Base-by-base conservation (phyloP, 2,797 vertebrate genomes). In the Macrochelys suwanniensis region DNA sequence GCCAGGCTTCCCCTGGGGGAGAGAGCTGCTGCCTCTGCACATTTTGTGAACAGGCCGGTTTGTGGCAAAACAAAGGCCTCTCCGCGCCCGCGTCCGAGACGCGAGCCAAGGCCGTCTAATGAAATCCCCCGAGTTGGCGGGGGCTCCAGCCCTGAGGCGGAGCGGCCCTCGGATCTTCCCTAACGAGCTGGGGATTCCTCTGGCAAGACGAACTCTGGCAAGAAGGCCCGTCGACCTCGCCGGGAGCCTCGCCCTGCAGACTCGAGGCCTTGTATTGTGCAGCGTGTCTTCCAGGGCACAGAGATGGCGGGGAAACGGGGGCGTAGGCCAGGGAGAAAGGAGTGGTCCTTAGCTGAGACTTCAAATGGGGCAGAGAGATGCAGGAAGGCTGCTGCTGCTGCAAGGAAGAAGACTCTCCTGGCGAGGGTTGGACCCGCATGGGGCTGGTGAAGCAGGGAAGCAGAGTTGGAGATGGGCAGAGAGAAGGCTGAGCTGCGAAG, bases 21-120 rank as follows among this genome's bases (percentile, higher is more conserved):
- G 26, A 79, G 6, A 56, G 25, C 47, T 17, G 42, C 82, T 82
- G 80, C 45, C 16, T 50, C 45, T 25, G 68, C 53, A 7, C 45
- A 9, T 11, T 56, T 59, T 37, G 7, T 57, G 4, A 12, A 10
- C 16, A 19, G 37, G 0, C 1, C 3, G 2, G 5, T n/a, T 2
- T 37, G 61, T 57, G n/a, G 83, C 26, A 26, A 33, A 31, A 59
- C 3, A 0, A 54, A 59, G 10, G 25, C 61, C 57, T 37, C 80
- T 28, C 53, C 5, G 7, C 37, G 15, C n/a, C 17, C 7, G 23
- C 25, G 33, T 65, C 61, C 31, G 16, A 65, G 59, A 7, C 31
- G 15, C 2, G 13, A 33, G 31, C 59, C 59, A 61, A 61, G 59
- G 59, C 59, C 31, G 4, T 61, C 31, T 4, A 33, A 17, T 21